phyloP scores from a whole-genome alignment of 2,113 vertebrate genomes.

The Atrichornis clamosus region DNA sequence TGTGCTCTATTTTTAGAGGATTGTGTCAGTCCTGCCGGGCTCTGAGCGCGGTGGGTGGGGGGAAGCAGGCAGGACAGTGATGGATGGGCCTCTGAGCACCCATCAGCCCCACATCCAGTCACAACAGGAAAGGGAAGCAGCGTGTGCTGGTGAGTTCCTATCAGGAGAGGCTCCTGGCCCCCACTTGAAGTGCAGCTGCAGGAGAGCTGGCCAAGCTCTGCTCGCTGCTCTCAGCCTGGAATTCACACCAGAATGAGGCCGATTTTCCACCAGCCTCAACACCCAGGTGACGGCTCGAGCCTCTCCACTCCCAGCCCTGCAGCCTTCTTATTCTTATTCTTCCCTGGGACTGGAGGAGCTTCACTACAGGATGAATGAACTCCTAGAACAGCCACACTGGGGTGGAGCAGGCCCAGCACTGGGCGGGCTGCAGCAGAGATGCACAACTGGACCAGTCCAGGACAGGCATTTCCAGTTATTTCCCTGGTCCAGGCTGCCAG shows the following conservation, averaged over 20 bases:
- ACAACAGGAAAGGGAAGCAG: not conserved
- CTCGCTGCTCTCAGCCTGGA: not conserved
- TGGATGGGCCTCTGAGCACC: not conserved
- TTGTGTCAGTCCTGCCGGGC: not conserved
- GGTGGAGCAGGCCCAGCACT: not conserved
- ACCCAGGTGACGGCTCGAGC: not conserved
- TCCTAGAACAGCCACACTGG: not conserved
- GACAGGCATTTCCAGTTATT: not conserved
- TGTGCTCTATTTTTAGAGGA: not conserved
- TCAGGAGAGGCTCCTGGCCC: not conserved
- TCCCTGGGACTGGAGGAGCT: not conserved
- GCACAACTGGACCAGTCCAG: not conserved
- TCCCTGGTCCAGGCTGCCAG: not conserved
- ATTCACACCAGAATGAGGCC: not conserved
- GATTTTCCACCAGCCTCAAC: not conserved
- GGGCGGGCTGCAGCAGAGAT: not conserved
- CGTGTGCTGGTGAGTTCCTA: not conserved
- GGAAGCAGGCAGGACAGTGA: not conserved
- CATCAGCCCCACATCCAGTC: not conserved
- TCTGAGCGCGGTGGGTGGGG: no score
- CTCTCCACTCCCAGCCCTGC: not conserved
- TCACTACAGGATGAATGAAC: rapidly evolving
- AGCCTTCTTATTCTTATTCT: rapidly evolving
- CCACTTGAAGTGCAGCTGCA: not conserved
- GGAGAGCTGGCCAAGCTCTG: not conserved